Conservation (phyloP, 2,888 invertebrate genomes). For the Hymenopus coronatus region DNA sequence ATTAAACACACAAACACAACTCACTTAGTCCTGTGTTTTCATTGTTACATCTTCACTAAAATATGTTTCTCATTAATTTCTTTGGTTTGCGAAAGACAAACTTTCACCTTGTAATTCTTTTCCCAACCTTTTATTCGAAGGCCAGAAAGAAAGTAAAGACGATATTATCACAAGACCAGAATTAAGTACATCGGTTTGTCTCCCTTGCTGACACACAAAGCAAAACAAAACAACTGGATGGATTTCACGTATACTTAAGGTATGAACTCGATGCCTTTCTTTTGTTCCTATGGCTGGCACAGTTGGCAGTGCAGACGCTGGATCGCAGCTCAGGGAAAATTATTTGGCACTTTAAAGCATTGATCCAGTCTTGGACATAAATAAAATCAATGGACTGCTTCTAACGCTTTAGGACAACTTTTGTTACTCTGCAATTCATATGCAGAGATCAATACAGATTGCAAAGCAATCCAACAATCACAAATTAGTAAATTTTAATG, state of each 20-base stretch:
- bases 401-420: background rate
- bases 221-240: background rate
- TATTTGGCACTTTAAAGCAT: slow-evolving; percentile 11
- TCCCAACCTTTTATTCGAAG: background rate
- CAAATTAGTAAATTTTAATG: background rate
- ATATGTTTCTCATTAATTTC: background rate
- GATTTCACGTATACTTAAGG: slow-evolving; percentile 9
- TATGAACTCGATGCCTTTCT: background rate
- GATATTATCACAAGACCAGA: background rate
- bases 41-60: background rate
- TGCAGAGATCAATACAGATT: background rate
- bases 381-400: background rate
- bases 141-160: background rate
- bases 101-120: background rate
- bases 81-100: background rate
- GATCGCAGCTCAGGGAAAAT: slow-evolving; percentile 7
- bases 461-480: background rate
- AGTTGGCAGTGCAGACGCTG: slow-evolving; percentile 11
- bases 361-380: background rate
- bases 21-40: background rate
- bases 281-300: background rate
- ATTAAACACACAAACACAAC: background rate
- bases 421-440: background rate
- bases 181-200: background rate
- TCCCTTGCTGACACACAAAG: background rate